Conservation (phyloP, 1,140 invertebrate species). For the Myzus persicae region DNA sequence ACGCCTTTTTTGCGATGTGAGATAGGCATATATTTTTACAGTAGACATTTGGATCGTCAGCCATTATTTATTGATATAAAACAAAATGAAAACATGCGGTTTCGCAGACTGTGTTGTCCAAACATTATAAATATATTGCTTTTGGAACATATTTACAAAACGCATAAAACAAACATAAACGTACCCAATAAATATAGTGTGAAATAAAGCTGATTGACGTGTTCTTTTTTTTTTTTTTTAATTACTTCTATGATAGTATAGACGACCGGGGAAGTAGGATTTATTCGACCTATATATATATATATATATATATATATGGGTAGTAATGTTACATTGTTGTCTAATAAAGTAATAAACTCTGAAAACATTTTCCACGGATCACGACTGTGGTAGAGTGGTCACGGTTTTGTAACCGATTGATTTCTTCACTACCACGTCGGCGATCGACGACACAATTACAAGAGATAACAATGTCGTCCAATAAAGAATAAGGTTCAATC, state of each 20-base stretch:
- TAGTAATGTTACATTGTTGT: neutral
- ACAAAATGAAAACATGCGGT: neutral
- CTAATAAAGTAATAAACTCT: neutral
- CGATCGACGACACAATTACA: neutral
- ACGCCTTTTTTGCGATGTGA: neutral
- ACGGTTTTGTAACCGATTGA: neutral
- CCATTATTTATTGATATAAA: neutral
- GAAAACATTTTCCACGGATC: neutral
- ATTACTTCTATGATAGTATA: neutral
- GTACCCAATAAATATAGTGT: neutral
- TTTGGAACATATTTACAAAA: slow-evolving; percentile 2
- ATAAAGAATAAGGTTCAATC: neutral
- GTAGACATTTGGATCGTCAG: neutral
- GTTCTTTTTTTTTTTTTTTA: neutral
- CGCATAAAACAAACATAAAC: neutral
- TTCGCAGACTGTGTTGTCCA: neutral
- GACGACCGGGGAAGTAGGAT: neutral
- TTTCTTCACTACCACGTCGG: neutral
- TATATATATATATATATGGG: too few species aligned
- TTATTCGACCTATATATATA: neutral
- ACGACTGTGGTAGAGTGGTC: neutral
- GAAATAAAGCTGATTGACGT: neutral
- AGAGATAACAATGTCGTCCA: neutral
- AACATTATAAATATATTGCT: neutral
- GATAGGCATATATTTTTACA: neutral